Conservation (phyloP, 30 jellyfish, hydroid and myxozoan species). For the Pseudorhiza aurosa region DNA sequence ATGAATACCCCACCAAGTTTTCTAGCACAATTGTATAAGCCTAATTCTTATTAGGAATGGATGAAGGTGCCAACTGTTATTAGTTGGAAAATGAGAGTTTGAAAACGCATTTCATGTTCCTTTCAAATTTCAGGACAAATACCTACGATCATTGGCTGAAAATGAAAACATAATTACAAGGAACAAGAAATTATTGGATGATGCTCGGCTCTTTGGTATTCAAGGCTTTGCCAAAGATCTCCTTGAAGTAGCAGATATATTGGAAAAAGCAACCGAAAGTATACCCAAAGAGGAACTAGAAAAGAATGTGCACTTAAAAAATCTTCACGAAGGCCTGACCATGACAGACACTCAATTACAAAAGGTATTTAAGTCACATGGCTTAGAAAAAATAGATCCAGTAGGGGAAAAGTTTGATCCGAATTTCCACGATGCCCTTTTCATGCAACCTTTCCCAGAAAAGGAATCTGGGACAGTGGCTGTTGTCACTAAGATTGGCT, state of each 20-base stretch:
- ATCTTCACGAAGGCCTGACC: conserved; percentile 78
- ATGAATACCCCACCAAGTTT: no score
- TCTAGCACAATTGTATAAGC: no score
- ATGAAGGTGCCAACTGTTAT: no score
- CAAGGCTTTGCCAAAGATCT: conserved; percentile 93
- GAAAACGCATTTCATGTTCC: background rate
- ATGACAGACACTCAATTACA: conserved; percentile 93
- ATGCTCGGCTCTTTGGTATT: conserved; percentile 79
- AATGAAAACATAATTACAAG: conserved; percentile 79
- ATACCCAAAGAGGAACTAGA: conserved; percentile 79
- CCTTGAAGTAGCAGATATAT: conserved; percentile 89
- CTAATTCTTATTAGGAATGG: no score
- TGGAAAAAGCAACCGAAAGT: conserved; percentile 93
- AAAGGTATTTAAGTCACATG: conserved; percentile 83
- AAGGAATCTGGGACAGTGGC: conserved; percentile 96
- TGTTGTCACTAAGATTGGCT: conserved; percentile 85
- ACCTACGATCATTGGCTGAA: conserved; percentile 93
- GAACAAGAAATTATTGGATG: conserved; percentile 75
- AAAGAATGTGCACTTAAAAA: conserved; percentile 57
- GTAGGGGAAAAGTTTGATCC: conserved; percentile 93
- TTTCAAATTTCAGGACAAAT: conserved; percentile 66
- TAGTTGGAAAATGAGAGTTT: no score
- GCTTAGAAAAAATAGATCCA: conserved; percentile 84
- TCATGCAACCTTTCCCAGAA: conserved; percentile 86
- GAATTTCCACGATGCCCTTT: conserved; percentile 95